Evolutionary conservation across 2,888 invertebrate species (phyloP).

Genomic region (Mechanitis mazaeus): DNA sequence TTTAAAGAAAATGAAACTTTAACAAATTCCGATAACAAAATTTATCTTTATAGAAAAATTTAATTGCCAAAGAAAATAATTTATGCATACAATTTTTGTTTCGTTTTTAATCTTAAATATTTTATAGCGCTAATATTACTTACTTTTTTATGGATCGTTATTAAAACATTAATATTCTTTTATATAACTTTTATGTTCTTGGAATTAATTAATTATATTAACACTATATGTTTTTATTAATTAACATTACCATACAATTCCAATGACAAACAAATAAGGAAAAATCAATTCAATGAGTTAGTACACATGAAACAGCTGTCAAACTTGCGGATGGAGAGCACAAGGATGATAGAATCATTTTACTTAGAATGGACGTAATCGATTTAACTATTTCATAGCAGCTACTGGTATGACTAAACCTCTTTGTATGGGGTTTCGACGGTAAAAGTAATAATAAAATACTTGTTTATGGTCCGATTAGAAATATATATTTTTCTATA

Average conservation of each 20-base stretch:
- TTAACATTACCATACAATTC: slow-evolving; percentile 6
- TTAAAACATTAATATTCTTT: too few species aligned
- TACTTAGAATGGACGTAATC: slow-evolving; percentile 39
- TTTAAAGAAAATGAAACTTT: too few species aligned
- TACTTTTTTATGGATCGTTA: too few species aligned
- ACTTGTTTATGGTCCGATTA: neutral
- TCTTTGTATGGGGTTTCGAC: slow-evolving; percentile 21
- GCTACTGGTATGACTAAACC: slow-evolving; percentile 19
- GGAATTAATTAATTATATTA: neutral
- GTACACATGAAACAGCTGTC: slow-evolving; percentile 15
- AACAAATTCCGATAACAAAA: too few species aligned
- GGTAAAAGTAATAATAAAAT: slow-evolving; percentile 5
- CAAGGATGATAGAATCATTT: slow-evolving; percentile 23
- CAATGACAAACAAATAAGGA: slow-evolving; percentile 9
- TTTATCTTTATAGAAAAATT: too few species aligned
- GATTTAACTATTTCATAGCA: slow-evolving; percentile 34
- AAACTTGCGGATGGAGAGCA: slow-evolving; percentile 23
- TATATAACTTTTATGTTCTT: neutral
- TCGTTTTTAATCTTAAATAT: too few species aligned
- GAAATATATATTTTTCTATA: too few species aligned
- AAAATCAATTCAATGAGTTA: neutral
- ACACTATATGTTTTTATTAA: neutral
- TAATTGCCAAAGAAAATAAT: too few species aligned
- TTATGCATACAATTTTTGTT: too few species aligned
- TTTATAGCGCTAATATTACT: too few species aligned